These are phyloP conservation scores for Ophioninae sp. DNA, from an alignment of 2,888 invertebrate species.

Conservation along the genomic window DNA sequence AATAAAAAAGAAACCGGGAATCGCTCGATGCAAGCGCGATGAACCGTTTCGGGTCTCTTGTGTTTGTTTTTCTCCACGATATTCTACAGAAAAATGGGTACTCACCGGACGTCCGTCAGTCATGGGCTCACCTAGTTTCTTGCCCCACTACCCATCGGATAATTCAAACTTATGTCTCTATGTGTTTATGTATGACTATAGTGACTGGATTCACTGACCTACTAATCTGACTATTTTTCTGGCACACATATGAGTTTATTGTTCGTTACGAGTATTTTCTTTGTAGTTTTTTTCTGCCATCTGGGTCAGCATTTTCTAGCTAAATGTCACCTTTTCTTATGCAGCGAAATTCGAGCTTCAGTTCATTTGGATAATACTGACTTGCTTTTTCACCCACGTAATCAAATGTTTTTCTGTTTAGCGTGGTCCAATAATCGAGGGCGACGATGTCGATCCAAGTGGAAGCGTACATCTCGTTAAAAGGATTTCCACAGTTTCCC, in stretches of 20 bases:
- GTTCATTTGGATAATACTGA: no score
- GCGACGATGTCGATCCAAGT: neutral
- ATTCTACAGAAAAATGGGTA: slow-evolving; percentile 66
- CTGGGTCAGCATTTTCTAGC: no score
- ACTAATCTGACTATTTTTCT: neutral
- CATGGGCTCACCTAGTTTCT: slow-evolving; percentile 62
- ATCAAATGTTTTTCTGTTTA: neutral
- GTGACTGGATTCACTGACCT: slow-evolving; percentile 34
- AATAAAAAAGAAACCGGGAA: slow-evolving; percentile 40
- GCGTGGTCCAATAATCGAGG: neutral
- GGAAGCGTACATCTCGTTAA: neutral
- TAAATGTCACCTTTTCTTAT: no score
- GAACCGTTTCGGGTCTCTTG: slow-evolving; percentile 47
- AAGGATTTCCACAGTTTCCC: slow-evolving; percentile 2
- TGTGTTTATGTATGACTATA: neutral
- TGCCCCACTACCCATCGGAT: slow-evolving; percentile 37
- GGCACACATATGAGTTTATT: no score
- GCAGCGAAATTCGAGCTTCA: no score
- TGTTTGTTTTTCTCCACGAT: slow-evolving; percentile 62
- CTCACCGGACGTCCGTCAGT: slow-evolving; percentile 69
- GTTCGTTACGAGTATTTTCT: no score
- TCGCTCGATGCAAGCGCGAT: slow-evolving; percentile 45
- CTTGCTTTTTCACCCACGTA: no score
- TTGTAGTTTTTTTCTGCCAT: no score
- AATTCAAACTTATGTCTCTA: neutral